A percentile compares a stretch with the other conserved stretches of the same genome.
Evolutionary conservation across 2,797 vertebrate genomes (phyloP).

Genomic region (Galaxias olidus): DNA sequence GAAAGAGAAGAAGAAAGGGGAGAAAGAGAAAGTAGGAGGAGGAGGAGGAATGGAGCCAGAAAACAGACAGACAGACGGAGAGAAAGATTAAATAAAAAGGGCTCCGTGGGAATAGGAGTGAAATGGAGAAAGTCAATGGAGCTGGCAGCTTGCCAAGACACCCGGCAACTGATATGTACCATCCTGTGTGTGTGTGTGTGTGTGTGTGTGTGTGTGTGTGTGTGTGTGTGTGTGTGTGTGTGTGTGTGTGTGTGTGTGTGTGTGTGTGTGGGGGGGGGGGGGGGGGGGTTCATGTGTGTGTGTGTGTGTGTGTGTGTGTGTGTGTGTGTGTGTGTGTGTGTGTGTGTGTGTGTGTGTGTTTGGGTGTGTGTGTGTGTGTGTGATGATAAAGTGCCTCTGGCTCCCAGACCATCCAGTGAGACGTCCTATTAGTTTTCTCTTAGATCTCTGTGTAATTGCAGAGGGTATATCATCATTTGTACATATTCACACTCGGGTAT

Average conservation of each 20-base stretch:
- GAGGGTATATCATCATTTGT: not conserved
- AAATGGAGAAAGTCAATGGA: constrained; percentile 45
- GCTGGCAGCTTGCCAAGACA: constrained; percentile 47
- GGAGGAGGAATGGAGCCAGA: not conserved
- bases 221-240: not conserved
- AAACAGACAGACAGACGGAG: not conserved
- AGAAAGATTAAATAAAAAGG: constrained; percentile 19
- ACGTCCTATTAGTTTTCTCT: not conserved
- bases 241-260: not conserved
- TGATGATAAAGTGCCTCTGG: constrained; percentile 7
- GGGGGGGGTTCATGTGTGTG: not conserved
- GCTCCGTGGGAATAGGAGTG: constrained; percentile 25
- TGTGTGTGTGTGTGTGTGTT: not conserved
- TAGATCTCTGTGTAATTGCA: not conserved
- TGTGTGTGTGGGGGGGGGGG: too few species aligned
- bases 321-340: not conserved
- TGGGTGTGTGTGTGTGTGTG: too few species aligned
- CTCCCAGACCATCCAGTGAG: constrained; percentile 3
- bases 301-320: too few species aligned
- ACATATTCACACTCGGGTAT: not conserved
- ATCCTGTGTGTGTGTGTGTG: not conserved
- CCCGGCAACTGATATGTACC: constrained; percentile 9
- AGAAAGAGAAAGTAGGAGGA: not conserved
- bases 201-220: not conserved
- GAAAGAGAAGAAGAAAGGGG: constrained; percentile 2